Percentiles rank a stretch among this genome's conserved stretches.
Evolutionary conservation across 2,888 invertebrate genomes (phyloP).

Genomic region (Dicranocentrus wangi): DNA sequence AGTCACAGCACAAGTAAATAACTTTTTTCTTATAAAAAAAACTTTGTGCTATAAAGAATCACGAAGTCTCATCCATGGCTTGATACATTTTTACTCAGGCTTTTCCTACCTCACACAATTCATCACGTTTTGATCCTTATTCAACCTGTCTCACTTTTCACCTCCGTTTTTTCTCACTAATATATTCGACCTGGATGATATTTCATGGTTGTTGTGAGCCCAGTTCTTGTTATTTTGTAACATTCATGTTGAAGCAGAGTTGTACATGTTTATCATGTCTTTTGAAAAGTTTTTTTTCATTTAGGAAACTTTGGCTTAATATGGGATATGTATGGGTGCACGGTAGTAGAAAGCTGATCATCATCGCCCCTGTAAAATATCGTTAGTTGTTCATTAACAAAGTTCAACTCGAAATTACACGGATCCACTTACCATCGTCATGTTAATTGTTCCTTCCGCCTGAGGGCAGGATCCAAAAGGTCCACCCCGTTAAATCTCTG

Average conservation of each 20-base stretch:
- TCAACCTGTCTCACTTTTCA: constrained; percentile 27
- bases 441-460: constrained; percentile 63
- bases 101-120: neutral
- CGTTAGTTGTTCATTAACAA: constrained; percentile 64
- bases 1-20: constrained; percentile 26
- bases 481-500: no score
- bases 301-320: neutral
- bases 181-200: neutral
- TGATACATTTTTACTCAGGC: constrained; percentile 1
- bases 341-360: constrained; percentile 42
- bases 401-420: constrained; percentile 62
- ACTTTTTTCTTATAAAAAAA: constrained; percentile 37
- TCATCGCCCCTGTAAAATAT: constrained; percentile 35
- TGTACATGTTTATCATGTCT: no score
- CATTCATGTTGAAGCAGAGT: neutral
- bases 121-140: constrained; percentile 14
- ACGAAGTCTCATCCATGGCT: constrained; percentile 44
- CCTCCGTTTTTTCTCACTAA: neutral
- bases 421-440: constrained; percentile 55
- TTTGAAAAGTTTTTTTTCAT: no score
- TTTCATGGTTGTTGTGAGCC: neutral
- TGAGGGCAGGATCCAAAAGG: constrained; percentile 17
- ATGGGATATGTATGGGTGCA: constrained; percentile 3
- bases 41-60: constrained; percentile 45
- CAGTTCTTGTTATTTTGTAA: neutral